Evolutionary conservation across 1,140 invertebrate species (phyloP), one percentile per base, ranked within the genome.

Genomic region (Pachyrhynchus sulphureomaculatus): DNA sequence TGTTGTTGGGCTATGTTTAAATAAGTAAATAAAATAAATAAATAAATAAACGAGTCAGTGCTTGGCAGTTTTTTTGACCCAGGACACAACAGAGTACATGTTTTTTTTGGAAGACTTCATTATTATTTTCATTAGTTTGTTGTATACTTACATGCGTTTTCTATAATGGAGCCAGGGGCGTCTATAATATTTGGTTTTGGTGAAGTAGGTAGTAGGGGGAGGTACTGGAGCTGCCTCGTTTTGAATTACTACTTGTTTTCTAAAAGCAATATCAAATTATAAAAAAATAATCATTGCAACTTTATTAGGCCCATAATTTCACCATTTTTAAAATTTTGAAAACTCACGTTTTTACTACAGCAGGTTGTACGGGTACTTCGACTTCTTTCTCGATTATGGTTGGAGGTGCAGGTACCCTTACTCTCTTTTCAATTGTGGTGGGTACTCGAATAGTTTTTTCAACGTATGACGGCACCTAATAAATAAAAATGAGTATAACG

Each of bases 371-470:
- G 3, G 68, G 63, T 37, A 56, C 47, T 17, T 61, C 61, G 24
- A 70, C 57, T 34, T 48, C 54, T 51, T 72, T 67, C 37, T 72
- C 68, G 8, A 72, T 63, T 42, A 72, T 39, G 2, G 65, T 70
- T 13, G 70, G 70, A 32, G 64, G 53, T 41, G 68, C 66, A 17
- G 68, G 68, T 34, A 71, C 69, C 32, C 62, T 55, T 12, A 71
- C 45, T 20, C 48, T 63, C 49, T 69, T 74, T 47, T 74, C 70
- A 10, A 70, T 67, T 36, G 70, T 68, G 13, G 57, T 67, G 15
- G 70, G 70, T 13, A 74, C 72, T 48, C 65, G 66, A 24, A 73
- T 63, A 29, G 65, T 55, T 55, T 55, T 55, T 33, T 55, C 53
- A 3, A 55, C 53, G n/a, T 44, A 55, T 15, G 39, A 29, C n/a